These are phyloP conservation scores for Syrista parreyssii DNA, from an alignment of 2,888 invertebrate species.

Conservation along the genomic window DNA sequence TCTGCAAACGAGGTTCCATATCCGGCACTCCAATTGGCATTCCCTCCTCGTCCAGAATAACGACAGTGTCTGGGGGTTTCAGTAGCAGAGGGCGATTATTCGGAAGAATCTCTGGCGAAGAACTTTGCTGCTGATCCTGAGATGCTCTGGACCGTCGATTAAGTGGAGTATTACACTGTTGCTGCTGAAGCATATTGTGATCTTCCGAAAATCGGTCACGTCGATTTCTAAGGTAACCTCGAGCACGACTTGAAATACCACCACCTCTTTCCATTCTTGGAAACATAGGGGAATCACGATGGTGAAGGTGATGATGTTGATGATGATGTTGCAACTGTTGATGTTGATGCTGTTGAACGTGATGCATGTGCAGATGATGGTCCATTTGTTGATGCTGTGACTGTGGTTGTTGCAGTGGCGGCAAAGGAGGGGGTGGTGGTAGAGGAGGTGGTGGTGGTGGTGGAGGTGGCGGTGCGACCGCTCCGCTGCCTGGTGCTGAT, in stretches of 20 bases:
- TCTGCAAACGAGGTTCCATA: conserved; percentile 26
- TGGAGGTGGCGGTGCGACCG: neutral
- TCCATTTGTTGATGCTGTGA: neutral
- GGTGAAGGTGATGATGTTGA: neutral
- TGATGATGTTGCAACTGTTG: conserved; percentile 36
- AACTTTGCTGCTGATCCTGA: conserved; percentile 32
- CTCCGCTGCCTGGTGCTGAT: conserved; percentile 33
- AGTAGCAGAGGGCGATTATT: conserved; percentile 40
- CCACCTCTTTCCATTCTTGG: conserved; percentile 48
- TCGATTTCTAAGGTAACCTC: conserved; percentile 49
- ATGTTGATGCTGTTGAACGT: conserved; percentile 24
- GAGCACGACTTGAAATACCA: conserved; percentile 33
- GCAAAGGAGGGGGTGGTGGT: neutral
- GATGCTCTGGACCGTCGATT: conserved; percentile 33
- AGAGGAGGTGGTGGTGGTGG: neutral
- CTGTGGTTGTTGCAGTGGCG: neutral
- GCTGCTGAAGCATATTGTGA: conserved; percentile 35
- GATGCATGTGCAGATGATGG: conserved; percentile 11
- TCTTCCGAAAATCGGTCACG: conserved; percentile 53
- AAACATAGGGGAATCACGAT: conserved; percentile 44
- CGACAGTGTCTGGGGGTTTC: conserved; percentile 47
- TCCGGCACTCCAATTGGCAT: conserved; percentile 44
- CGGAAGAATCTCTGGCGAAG: conserved; percentile 35
- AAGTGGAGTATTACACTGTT: conserved; percentile 29
- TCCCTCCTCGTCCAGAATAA: conserved; percentile 50